Base-by-base conservation (phyloP, 2,888 invertebrate genomes). In the Rhingia rostrata region DNA sequence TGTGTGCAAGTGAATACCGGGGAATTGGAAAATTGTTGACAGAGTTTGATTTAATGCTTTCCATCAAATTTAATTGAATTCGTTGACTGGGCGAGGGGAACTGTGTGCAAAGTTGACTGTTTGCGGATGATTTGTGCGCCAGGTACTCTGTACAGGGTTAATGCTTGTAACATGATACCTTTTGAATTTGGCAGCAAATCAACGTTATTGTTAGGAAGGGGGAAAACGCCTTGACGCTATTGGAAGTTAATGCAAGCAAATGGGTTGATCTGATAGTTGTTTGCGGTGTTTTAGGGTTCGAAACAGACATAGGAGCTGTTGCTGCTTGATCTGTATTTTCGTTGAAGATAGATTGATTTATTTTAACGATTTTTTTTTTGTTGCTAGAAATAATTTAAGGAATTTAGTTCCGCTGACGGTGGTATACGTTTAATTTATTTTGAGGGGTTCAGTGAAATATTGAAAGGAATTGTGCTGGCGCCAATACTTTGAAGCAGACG, bases 21-120 rank as follows among this genome's bases (percentile, higher is more conserved):
- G 22, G 79, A 84, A 80, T 84, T 84, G 66, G 74, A 51, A 84
- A 84, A 84, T 84, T 82, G 85, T 83, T 87, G 86, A 79, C 86
- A 80, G 79, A 72, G 72, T 85, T 87, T 86, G 86, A 87, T 86
- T 87, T 87, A 86, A 80, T 63, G 84, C 75, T 60, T 86, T 81
- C 79, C 79, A 86, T 86, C 83, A 83, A 73, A 78, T 66, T 72
- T 77, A 84, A 86, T 86, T 79, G 67, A 80, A 84, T 72, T 84
- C 67, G 63, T 30, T 78, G 63, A 7, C 53, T 66, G 30, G 14
- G 33, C 12, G 9, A 9, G 60, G 41, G 60, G 45, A 14, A 43
- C 54, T 47, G 51, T 30, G 30, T 30, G 58, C 12, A 41, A 45
- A 63, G 41, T 14, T 37, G 64, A 82, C 78, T 82, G 58, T 83